Percentiles rank a stretch among this genome's conserved stretches.
Evolutionary conservation across 92 coral and sea anemone species (phyloP).

Genomic region (Chrysogorgia sp.): DNA sequence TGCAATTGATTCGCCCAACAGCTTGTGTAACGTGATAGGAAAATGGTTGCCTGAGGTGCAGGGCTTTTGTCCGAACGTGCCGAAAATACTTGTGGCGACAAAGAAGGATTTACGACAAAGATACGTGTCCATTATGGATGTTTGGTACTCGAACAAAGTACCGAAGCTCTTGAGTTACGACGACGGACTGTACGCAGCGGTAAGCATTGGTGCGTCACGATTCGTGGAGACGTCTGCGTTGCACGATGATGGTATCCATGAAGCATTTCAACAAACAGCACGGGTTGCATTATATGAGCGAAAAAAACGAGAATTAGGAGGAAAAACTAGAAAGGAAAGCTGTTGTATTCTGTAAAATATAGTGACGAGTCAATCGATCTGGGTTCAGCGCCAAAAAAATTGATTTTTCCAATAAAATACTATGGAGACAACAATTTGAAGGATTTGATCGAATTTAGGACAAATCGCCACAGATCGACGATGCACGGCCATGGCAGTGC

Average conservation of each 20-base stretch:
- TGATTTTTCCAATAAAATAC: too few species aligned
- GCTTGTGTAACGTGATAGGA: neutral
- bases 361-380: too few species aligned
- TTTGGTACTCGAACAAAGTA: conserved; percentile 3
- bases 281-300: conserved; percentile 10
- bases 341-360: too few species aligned
- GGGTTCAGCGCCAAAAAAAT: too few species aligned
- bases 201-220: conserved; percentile 11
- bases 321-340: too few species aligned
- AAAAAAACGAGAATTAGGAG: too few species aligned
- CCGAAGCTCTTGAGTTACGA: conserved; percentile 10
- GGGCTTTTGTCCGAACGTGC: conserved; percentile 19
- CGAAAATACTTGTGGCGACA: conserved; percentile 28
- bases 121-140: conserved; percentile 10
- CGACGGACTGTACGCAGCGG: conserved; percentile 20
- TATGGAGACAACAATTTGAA: too few species aligned
- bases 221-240: conserved; percentile 35
- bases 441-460: too few species aligned
- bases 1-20: conserved; percentile 52
- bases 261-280: conserved; percentile 13
- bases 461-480: too few species aligned
- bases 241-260: conserved; percentile 11
- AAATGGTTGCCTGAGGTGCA: conserved; percentile 40
- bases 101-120: conserved; percentile 33
- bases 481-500: too few species aligned